These are phyloP conservation scores for Ondatra zibethicus DNA, from an alignment of 2,113 vertebrate genomes.

Conservation along the genomic window DNA sequence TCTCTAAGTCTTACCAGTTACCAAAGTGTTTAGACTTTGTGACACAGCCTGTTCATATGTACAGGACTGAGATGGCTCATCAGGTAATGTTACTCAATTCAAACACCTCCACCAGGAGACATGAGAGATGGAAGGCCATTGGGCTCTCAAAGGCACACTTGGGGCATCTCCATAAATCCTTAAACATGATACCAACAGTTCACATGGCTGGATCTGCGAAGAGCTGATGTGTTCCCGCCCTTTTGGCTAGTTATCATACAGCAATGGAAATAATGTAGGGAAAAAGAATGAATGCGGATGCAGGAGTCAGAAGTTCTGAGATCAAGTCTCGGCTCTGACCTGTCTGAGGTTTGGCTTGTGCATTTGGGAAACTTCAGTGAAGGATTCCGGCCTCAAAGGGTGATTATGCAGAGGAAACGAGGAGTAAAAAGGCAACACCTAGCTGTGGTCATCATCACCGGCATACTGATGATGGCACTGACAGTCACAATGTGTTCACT, in stretches of 20 bases:
- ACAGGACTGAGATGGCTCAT: background rate
- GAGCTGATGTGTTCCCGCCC: background rate
- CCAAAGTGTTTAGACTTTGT: conserved; percentile 6
- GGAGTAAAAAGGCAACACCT: background rate
- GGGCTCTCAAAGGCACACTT: background rate
- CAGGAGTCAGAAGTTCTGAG: background rate
- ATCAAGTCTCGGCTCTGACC: background rate
- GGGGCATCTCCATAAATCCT: background rate
- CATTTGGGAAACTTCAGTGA: background rate
- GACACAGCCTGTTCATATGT: background rate
- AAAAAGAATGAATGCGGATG: background rate
- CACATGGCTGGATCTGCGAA: background rate
- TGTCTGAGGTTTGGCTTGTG: background rate
- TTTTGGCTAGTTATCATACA: background rate
- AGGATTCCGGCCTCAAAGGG: background rate
- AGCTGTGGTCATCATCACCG: background rate
- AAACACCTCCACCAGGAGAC: background rate
- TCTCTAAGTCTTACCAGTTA: background rate
- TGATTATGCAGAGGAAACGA: background rate
- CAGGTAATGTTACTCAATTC: background rate
- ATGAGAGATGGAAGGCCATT: background rate
- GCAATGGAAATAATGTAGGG: background rate
- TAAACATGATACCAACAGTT: background rate
- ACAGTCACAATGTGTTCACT: background rate
- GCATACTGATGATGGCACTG: background rate